Base-by-base conservation (phyloP, 2,888 invertebrate species). In the Blomia tropicalis region DNA sequence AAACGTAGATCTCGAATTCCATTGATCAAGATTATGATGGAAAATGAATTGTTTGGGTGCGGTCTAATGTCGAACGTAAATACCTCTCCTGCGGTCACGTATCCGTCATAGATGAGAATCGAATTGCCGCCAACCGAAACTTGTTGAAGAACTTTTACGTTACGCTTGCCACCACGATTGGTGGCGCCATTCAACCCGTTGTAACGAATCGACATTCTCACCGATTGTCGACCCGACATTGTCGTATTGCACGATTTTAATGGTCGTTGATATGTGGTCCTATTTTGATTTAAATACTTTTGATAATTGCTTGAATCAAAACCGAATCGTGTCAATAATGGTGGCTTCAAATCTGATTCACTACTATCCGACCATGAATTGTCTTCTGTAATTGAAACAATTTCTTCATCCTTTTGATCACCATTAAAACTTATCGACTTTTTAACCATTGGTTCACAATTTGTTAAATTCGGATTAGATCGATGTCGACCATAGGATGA, bases 21-120 rank as follows among this genome's bases (percentile, higher is more conserved):
- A 65, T 76, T 73, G 17, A 76, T 68, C 67, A 74, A 75, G 62
- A 76, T 67, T 2, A 74, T 73, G 63, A 76, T 67, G 62, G 74
- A 73, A 27, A 7, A 25, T 23, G 75, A 74, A 69, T 71, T 75
- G 53, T 73, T 74, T 36, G 72, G 70, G 66, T 75, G 75, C 60
- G 75, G 72, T 60, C 72, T 70, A 0, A 75, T 75, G 25, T 70
- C 68, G 66, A 76, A 75, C 19, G 70, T 70, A 64, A 76, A 73
- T n/a, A 69, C 68, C 59, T 69, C 60, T 59, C 60, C 47, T 1
- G 60, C 29, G n/a, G 17, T 31, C 19, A 59, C 47, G 2, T 4
- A 19, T 29, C 44, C 43, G 27, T 59, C 60, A 51, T 44, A 59
- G 5, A 59, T 59, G 27, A 59, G 27, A 59, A 59, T 59, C 1